Conservation (phyloP, 1,140 invertebrate species). For the Pseudoatta argentina region DNA sequence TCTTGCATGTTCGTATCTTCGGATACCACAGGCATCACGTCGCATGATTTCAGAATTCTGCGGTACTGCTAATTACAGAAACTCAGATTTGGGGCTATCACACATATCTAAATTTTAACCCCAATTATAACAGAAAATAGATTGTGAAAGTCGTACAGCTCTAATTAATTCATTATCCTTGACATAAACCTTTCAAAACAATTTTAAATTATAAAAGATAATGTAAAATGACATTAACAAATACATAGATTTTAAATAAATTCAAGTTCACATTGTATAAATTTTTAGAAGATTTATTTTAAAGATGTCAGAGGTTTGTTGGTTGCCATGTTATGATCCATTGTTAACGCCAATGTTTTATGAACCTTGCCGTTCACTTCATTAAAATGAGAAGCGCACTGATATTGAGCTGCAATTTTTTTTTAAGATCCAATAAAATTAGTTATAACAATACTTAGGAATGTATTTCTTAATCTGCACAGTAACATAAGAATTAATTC, state of each 20-base stretch:
- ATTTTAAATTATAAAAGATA: background rate
- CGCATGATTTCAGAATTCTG: slow-evolving; percentile 18
- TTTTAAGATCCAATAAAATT: too few species aligned
- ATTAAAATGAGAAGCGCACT: too few species aligned
- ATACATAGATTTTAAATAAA: background rate
- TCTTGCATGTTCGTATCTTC: background rate
- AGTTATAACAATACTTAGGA: too few species aligned
- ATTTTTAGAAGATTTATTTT: background rate
- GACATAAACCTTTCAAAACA: background rate
- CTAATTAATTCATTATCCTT: slow-evolving; percentile 26
- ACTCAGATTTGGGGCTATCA: background rate
- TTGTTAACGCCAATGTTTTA: too few species aligned
- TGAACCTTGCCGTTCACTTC: too few species aligned
- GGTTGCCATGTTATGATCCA: too few species aligned
- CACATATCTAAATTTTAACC: slow-evolving; percentile 23
- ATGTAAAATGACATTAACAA: background rate
- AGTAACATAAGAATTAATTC: too few species aligned
- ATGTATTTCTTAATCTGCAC: too few species aligned
- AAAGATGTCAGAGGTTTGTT: too few species aligned
- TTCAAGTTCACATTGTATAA: background rate
- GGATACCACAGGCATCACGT: background rate
- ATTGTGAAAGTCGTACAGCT: background rate
- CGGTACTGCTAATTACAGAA: background rate
- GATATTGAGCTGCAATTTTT: too few species aligned
- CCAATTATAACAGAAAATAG: slow-evolving; percentile 36